A percentile compares a stretch with the other conserved stretches of the same genome.
Evolutionary conservation across 2,113 vertebrate genomes (phyloP).

Genomic region (Bambusicola thoracicus): DNA sequence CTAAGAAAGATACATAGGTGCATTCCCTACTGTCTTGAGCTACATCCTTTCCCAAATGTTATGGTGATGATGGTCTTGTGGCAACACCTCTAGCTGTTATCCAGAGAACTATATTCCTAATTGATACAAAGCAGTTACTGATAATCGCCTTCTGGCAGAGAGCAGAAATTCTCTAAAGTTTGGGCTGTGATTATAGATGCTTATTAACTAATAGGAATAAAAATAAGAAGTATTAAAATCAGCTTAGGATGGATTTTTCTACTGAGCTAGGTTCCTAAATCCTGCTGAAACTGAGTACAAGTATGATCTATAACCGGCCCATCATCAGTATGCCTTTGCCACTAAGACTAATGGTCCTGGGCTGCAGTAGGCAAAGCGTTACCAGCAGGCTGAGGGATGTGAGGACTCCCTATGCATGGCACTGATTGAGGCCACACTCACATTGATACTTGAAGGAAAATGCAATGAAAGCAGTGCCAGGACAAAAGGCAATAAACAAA

Average conservation of each 20-base stretch:
- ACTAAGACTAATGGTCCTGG: neutral
- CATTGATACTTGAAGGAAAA: neutral
- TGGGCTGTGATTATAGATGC: neutral
- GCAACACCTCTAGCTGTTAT: neutral
- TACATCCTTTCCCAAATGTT: neutral
- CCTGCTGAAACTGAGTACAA: neutral
- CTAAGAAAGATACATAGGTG: neutral
- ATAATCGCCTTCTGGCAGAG: neutral
- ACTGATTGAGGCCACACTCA: neutral
- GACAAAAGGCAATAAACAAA: neutral
- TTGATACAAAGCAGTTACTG: neutral
- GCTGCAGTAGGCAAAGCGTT: neutral
- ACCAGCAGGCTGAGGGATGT: neutral
- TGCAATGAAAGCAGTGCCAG: neutral
- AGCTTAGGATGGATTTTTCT: neutral
- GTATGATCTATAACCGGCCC: neutral
- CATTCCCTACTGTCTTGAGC: neutral
- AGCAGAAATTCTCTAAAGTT: neutral
- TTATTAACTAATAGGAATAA: neutral
- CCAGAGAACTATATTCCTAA: neutral
- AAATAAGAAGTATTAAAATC: neutral
- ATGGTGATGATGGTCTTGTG: neutral
- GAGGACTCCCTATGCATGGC: neutral
- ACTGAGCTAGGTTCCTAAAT: neutral
- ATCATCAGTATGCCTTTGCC: neutral